Evolutionary conservation across 30 jellyfish, hydroid and myxozoan genomes (phyloP), one percentile per base, ranked within the genome.

Genomic region (Turritopsis rubra): DNA sequence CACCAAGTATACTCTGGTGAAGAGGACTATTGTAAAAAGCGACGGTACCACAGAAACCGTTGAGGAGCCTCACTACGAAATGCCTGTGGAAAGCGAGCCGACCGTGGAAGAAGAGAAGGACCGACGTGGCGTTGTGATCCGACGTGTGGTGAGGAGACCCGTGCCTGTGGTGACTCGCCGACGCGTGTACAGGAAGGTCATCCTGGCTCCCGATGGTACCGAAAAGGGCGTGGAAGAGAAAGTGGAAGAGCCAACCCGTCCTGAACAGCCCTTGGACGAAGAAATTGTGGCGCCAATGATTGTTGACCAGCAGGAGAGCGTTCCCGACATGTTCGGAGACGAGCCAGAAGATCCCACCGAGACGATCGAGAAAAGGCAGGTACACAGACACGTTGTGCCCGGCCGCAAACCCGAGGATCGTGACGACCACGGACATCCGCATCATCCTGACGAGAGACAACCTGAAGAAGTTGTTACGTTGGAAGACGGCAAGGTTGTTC

Each of bases 61-160:
- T n/a, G 88, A 81, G 85, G 88, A 81, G 84, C 97, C 97, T 17
- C 90, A 83, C 23, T 91, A 91, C 72, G 94, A 86, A 66, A 18
- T 91, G 91, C 96, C 96, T 0, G 92, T 31, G 28, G 88, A 72
- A 25, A 84, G 92, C 29, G 72, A 68, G 66, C 91, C 87, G 31
- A n/a, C 90, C 1, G 90, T 87, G 19, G 96, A 91, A 30, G 97
- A 86, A 52, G 90, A 70, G 65, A 83, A 70, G 73, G 94, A 91
- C 72, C 79, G 71, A 29, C 85, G 73, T 13, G 97, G 96, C 19
- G 75, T 54, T 70, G 95, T 91, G 21, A 29, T 82, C 8, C 86
- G 88, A 75, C 83, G 76, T 29, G 83, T 86, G 54, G 70, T 65
- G 28, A 71, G 75, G 68, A 80, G 65, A 71, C 97, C 96, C 3